Evolutionary conservation across 2,113 vertebrate genomes (phyloP).

Genomic region (Callithrix jacchus): DNA sequence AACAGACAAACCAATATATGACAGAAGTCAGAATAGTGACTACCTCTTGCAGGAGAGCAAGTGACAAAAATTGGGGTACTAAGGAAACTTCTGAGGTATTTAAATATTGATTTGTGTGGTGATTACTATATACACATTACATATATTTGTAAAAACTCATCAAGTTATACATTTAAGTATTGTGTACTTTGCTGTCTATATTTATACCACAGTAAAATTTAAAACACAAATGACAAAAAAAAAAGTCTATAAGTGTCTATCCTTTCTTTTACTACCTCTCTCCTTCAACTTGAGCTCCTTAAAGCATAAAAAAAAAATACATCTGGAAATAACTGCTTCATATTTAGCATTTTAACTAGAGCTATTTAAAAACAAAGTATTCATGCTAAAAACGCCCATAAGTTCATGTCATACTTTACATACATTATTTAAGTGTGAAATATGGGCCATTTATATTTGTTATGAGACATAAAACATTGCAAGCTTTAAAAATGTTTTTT

Average conservation of each 20-base stretch:
- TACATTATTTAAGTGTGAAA: conserved; percentile 37
- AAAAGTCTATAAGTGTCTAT: neutral
- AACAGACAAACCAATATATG: neutral
- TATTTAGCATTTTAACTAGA: conserved; percentile 37
- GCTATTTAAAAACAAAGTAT: conserved; percentile 36
- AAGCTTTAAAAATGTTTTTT: neutral
- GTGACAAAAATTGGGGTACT: neutral
- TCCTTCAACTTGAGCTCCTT: neutral
- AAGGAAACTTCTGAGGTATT: neutral
- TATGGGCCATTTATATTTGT: neutral
- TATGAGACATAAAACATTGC: neutral
- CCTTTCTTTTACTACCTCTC: neutral
- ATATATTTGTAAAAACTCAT: neutral
- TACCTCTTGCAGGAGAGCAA: neutral
- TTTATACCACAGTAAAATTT: conserved; percentile 7
- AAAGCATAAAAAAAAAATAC: neutral
- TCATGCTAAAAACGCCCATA: conserved; percentile 4
- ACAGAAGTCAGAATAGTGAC: neutral
- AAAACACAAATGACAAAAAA: neutral
- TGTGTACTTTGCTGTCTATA: neutral
- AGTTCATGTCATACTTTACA: neutral
- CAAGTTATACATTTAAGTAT: conserved; percentile 1
- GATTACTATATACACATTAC: neutral
- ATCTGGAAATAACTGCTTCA: neutral
- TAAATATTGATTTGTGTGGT: neutral